phyloP scores from a whole-genome alignment of 92 coral and sea anemone species.

The Actinostola sp. region DNA sequence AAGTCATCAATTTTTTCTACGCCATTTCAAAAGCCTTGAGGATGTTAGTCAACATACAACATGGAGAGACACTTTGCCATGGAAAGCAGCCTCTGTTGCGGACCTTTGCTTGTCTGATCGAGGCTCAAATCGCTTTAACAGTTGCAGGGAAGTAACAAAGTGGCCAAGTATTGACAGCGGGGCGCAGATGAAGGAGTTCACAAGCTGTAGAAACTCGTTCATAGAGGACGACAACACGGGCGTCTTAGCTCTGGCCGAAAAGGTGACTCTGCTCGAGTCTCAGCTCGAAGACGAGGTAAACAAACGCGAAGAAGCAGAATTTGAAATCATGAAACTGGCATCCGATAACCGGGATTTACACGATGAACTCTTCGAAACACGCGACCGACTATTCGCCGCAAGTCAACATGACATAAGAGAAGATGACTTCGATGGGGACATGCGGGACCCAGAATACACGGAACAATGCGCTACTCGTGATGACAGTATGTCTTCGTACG shows the following conservation, averaged over 20 bases:
- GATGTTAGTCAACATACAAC: not conserved
- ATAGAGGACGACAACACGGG: constrained; percentile 14
- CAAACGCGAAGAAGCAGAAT: constrained; percentile 52
- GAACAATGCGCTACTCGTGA: not conserved
- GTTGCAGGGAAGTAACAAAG: constrained; percentile 19
- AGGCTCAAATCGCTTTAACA: not conserved
- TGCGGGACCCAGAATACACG: constrained; percentile 21
- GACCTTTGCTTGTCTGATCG: constrained; percentile 23
- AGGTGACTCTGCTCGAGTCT: constrained; percentile 38
- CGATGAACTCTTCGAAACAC: constrained; percentile 56
- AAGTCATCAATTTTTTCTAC: constrained; percentile 18
- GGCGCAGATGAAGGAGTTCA: constrained; percentile 16
- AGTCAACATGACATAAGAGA: constrained; percentile 50
- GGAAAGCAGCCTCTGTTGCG: constrained; percentile 42
- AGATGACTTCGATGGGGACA: constrained; percentile 29
- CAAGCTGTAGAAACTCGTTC: not conserved
- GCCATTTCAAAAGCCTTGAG: constrained; percentile 34
- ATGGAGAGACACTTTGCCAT: constrained; percentile 12
- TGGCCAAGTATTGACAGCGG: constrained; percentile 45
- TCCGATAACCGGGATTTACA: constrained; percentile 48
- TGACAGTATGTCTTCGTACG: constrained; percentile 2
- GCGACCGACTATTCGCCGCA: constrained; percentile 32
- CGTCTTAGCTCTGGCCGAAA: constrained; percentile 37
- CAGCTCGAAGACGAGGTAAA: constrained; percentile 50
- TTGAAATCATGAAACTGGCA: constrained; percentile 56